These are phyloP conservation scores for Urophycis tenuis DNA, from an alignment of 2,797 vertebrate species.

Conservation along the genomic window DNA sequence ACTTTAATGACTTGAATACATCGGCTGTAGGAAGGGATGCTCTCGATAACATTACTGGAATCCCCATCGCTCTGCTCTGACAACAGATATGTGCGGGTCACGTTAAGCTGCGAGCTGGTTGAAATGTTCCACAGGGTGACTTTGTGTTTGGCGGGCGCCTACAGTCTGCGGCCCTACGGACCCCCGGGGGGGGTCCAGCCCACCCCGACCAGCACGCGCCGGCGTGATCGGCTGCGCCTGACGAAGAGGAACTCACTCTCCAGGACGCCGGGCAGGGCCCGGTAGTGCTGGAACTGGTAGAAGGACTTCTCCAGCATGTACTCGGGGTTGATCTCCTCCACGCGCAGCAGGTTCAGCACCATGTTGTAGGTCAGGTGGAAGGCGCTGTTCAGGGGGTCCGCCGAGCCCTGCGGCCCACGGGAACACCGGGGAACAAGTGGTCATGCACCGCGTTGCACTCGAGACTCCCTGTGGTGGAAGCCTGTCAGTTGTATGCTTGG, in stretches of 20 bases:
- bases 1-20: too few species aligned
- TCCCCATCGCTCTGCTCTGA: too few species aligned
- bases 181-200: too few species aligned
- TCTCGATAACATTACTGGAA: too few species aligned
- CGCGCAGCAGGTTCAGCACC: constrained; percentile 92
- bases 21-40: too few species aligned
- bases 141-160: too few species aligned
- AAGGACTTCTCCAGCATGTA: constrained; percentile 98
- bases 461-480: neutral
- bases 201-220: too few species aligned
- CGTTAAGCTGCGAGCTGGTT: too few species aligned
- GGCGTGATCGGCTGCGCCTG: too few species aligned
- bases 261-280: constrained; percentile 89
- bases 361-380: constrained; percentile 98
- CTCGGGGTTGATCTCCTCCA: constrained; percentile 97
- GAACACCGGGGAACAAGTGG: neutral
- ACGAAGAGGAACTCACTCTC: constrained; percentile 78
- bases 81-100: too few species aligned
- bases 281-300: constrained; percentile 97
- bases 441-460: neutral
- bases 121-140: too few species aligned
- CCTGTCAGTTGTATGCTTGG: neutral
- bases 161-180: too few species aligned
- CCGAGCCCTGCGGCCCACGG: constrained; percentile 74
- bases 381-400: constrained; percentile 92